Base-by-base conservation (phyloP, 2,888 invertebrate genomes). In the Leucozona laternaria region DNA sequence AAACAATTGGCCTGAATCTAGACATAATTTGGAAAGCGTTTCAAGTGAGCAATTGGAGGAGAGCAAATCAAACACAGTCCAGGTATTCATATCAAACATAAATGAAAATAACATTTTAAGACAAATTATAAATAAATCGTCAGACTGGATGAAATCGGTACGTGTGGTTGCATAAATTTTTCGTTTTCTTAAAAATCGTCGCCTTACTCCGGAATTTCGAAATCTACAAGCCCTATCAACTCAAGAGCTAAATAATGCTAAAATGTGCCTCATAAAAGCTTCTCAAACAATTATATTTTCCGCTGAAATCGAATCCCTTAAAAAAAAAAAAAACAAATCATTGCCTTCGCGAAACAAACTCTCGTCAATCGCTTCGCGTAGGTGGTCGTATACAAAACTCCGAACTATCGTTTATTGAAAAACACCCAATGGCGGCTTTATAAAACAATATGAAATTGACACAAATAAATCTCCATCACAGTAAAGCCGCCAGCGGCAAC, bases 341-440 rank as follows among this genome's bases (percentile, higher is more conserved):
- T n/a, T 68, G 31, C 43, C 58, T 3, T n/a, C 20, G 37, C 50
- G 37, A 58, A 48, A 20, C 13, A 68, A 37, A 31, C 58, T 77
- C 4, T 13, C 25, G 15, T 31, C 37, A 3, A 4, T 68, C 11
- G 17, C 25, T 22, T 58, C 58, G 7, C 11, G 81, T 82, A 28
- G 66, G 82, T 20, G 78, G 82, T 8, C 48, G 66, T 13, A 34
- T 73, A 15, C 20, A 73, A 4, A 40, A 73, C n/a, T 78, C 82
- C 8, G 25, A 25, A 25, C 25, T 25, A 25, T 25, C 25, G 2
- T 25, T 25, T 25, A 25, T 3, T 25, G 25, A 15, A 60, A 40
- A 34, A 34, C 34, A 34, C 34, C 34, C 31, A n/a, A n/a, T n/a
- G n/a, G n/a, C n/a, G n/a, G n/a, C n/a, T n/a, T n/a, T n/a, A n/a